phyloP scores from a whole-genome alignment of 2,888 invertebrate genomes.

The Blera fallax region DNA sequence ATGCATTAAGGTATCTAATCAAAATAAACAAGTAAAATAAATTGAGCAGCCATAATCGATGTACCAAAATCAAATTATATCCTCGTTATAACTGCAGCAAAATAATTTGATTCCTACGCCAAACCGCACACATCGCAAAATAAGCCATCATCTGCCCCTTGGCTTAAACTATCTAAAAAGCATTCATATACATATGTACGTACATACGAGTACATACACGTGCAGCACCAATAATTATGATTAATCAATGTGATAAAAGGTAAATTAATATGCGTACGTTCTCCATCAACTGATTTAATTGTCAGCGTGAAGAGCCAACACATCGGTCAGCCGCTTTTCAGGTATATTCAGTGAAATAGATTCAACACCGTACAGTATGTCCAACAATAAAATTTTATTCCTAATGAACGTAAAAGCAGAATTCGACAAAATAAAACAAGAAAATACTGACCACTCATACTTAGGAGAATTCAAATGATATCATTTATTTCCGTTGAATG shows the following conservation, averaged over 20 bases:
- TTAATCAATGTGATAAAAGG: constrained; percentile 34
- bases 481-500: no score
- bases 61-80: constrained; percentile 41
- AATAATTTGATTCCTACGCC: not conserved
- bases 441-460: no score
- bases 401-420: no score
- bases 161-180: not conserved
- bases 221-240: constrained; percentile 34
- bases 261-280: constrained; percentile 42
- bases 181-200: not conserved
- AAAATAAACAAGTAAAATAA: constrained; percentile 15
- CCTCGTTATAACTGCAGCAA: constrained; percentile 18
- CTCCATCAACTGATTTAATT: constrained; percentile 18
- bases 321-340: constrained; percentile 12
- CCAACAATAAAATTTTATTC: not conserved
- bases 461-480: no score
- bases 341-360: not conserved
- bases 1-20: constrained; percentile 5
- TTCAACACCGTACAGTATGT: not conserved
- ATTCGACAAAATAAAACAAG: no score
- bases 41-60: constrained; percentile 17
- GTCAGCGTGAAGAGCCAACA: not conserved
- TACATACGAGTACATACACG: no score
- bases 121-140: constrained; percentile 2
- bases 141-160: not conserved